Base-by-base conservation (phyloP, 1,140 invertebrate species). In the Onthophagus taurus region DNA sequence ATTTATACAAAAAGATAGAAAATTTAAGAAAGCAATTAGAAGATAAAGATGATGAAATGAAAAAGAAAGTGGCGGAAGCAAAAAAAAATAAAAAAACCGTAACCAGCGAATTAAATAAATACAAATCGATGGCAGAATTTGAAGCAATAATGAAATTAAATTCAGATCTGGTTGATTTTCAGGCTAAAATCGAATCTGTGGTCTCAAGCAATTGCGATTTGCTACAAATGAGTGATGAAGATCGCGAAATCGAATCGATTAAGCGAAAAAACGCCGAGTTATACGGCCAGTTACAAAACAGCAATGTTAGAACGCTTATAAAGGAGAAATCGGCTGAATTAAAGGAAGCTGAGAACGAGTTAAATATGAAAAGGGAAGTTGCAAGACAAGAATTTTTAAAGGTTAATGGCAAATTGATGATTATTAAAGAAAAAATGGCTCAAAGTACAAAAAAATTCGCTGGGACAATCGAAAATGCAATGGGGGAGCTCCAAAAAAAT, bases 91-190 rank as follows among this genome's bases (percentile, higher is more conserved):
- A 37, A 12, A 37, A 37, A 11, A 37, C 20, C 7, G 35, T 37
- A 9, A 37, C 13, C 9, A 37, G 18, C 17, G 35, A 37, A 12
- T 21, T 37, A 12, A 21, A 23, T 6, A 37, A 37, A 12, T 37
- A 37, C 18, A n/a, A 37, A 21, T 18, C 35, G 11, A 17, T 37
- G 4, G 19, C 35, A n/a, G 35, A 37, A 20, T 37, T 37, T 13
- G 24, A 37, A 37, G 35, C 12, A 12, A 37, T 37, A 21, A n/a
- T 37, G 24, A 21, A 23, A 12, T 21, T 37, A 37, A 21, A 37
- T 37, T 37, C 35, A 5, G 20, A 37, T n/a, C n/a, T 37, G 13
- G 3, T 37, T 4, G 35, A 37, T 9, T 37, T 37, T 20, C 35
- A 21, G n/a, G 24, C n/a, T 5, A 37, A 37, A 23, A 17, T 37